Evolutionary conservation across 2,888 invertebrate genomes (phyloP).

Genomic region (Argyresthia albistria): DNA sequence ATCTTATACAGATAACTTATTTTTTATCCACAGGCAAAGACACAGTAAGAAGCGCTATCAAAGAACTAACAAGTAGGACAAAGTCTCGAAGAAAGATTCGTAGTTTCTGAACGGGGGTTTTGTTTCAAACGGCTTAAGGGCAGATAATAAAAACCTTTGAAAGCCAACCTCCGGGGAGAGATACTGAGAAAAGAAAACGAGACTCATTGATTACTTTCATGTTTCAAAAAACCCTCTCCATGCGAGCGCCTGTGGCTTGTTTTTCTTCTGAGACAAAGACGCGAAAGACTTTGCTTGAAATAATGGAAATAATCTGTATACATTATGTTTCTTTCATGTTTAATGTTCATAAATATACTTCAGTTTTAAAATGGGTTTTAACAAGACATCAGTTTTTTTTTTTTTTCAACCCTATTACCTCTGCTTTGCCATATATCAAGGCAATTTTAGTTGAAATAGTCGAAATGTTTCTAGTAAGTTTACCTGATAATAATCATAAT

Average conservation of each 20-base stretch:
- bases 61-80: slow-evolving; percentile 3
- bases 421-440: too few relatives aligned
- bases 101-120: not conserved
- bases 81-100: slow-evolving; percentile 4
- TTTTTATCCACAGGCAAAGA: not conserved
- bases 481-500: too few relatives aligned
- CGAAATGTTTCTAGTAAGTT: too few relatives aligned
- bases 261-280: not conserved
- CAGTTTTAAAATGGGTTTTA: too few relatives aligned
- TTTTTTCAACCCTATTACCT: too few relatives aligned
- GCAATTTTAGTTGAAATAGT: too few relatives aligned
- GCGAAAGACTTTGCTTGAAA: too few relatives aligned
- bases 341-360: too few relatives aligned
- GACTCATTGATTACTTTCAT: slow-evolving; percentile 27
- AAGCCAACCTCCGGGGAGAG: slow-evolving; percentile 1
- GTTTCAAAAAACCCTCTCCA: slow-evolving; percentile 30
- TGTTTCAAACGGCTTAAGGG: slow-evolving; percentile 5
- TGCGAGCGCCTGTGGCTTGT: slow-evolving; percentile 5
- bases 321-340: too few relatives aligned
- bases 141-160: slow-evolving; percentile 6
- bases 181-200: not conserved
- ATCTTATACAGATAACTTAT: not conserved
- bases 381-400: too few relatives aligned
- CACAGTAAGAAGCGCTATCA: not conserved
- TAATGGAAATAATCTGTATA: too few relatives aligned